Conservation (phyloP, 2,113 vertebrate genomes). For the Pholis gunnellus region DNA sequence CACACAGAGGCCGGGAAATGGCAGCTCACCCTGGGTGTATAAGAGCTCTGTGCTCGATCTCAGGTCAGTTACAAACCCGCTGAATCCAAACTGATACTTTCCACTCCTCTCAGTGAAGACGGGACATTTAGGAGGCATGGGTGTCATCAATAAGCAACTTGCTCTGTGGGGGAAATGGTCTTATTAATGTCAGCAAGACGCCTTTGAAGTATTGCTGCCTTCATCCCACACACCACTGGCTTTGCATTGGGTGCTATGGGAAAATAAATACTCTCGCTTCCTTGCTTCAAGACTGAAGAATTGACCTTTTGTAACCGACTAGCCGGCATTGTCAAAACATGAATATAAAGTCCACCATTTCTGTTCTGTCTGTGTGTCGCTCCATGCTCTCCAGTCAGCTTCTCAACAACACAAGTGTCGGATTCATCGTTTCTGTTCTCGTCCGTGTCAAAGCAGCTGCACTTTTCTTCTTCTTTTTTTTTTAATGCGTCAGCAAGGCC, state of each 20-base stretch:
- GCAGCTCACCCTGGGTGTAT: conserved; percentile 87
- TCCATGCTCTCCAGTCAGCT: conserved; percentile 32
- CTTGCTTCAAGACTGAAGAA: conserved; percentile 10
- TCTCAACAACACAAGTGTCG: conserved; percentile 35
- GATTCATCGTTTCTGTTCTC: conserved; percentile 50
- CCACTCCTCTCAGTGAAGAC: conserved; percentile 62
- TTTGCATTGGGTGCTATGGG: conserved; percentile 39
- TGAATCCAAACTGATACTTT: conserved; percentile 64
- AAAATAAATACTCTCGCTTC: not conserved
- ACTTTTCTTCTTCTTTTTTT: conserved; percentile 10
- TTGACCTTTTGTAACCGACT: conserved; percentile 29
- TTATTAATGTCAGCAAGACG: conserved; percentile 47
- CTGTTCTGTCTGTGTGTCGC: conserved; percentile 41
- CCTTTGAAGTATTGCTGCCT: conserved; percentile 45
- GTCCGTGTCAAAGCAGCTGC: conserved; percentile 64
- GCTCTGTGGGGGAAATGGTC: conserved; percentile 17
- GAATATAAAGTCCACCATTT: conserved; percentile 33
- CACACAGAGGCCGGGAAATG: conserved; percentile 88
- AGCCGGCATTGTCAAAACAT: conserved; percentile 31
- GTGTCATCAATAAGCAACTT: conserved; percentile 17
- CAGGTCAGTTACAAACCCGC: conserved; percentile 89
- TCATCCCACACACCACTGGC: conserved; percentile 34
- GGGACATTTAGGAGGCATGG: conserved; percentile 54
- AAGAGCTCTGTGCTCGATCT: conserved; percentile 86
- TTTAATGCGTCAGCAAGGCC: conserved; percentile 55